Evolutionary conservation across 1,140 invertebrate species (phyloP), one percentile per base, ranked within the genome.

Genomic region (Pantala flavescens): DNA sequence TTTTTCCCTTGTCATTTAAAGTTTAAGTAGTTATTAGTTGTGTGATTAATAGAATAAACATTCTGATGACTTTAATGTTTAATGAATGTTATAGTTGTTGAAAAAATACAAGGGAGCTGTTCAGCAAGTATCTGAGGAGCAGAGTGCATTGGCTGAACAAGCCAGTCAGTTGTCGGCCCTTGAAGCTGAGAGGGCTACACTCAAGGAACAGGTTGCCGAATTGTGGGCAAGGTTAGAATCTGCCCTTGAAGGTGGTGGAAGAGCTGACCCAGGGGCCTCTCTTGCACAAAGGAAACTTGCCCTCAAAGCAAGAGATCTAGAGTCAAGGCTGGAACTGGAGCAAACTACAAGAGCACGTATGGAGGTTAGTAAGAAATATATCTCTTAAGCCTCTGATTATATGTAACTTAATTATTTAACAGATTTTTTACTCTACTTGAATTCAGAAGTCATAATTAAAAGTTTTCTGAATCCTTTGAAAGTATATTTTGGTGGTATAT

Each of bases 51-150:
- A n/a, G n/a, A n/a, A n/a, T n/a, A n/a, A n/a, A n/a, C n/a, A n/a
- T n/a, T n/a, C n/a, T n/a, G n/a, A n/a, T n/a, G n/a, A n/a, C n/a
- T n/a, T n/a, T 36, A 36, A 36, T 9, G 2, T 36, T 36, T 36
- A 5, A 36, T 5, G 9, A 36, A 36, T 36, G 9, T 36, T 36
- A 19, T 81, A 90, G 87, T 85, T 95, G 7, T 85, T 97, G 85
- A 96, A 95, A 83, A 97, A 97, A 81, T 97, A 96, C 84, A 93
- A 95, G 76, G 87, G 91, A 7, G 87, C 91, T 19, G 94, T 97
- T 0, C 90, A 91, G 78, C 92, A 96, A 79, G 85, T 96, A 71
- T 92, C 93, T 24, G 85, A 90, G 0, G 94, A 97, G 79, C 94
- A 97, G 71, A 87, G 87, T 74, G 90, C 88, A 75, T 83, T 95